These are phyloP conservation scores for Corythoichthys haematopterus DNA, from an alignment of 2,113 vertebrate species.

Conservation along the genomic window DNA sequence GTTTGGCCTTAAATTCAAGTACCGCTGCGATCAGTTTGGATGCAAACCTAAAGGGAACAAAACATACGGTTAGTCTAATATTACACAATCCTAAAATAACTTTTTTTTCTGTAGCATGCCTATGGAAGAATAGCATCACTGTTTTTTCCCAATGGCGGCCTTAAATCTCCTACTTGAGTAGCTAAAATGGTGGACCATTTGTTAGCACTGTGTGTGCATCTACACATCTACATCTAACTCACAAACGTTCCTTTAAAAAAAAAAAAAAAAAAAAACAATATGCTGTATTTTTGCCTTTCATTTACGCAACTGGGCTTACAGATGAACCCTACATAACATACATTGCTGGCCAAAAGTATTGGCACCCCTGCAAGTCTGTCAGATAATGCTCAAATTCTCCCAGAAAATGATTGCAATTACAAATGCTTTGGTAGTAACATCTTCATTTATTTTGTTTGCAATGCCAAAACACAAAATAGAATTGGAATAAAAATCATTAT, in stretches of 20 bases:
- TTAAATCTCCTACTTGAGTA: neutral
- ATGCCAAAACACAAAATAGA: too few species aligned
- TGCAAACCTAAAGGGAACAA: constrained; percentile 67
- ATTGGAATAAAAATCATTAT: too few species aligned
- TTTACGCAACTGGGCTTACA: neutral
- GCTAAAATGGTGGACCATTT: too few species aligned
- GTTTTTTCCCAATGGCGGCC: neutral
- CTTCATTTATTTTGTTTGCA: too few species aligned
- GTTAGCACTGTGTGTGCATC: neutral
- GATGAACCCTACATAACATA: neutral
- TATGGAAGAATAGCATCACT: neutral
- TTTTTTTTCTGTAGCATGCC: neutral
- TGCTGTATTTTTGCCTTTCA: too few species aligned
- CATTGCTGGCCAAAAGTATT: too few species aligned
- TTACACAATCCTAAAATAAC: neutral
- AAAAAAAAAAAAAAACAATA: neutral
- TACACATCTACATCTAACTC: too few species aligned
- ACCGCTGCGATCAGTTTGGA: constrained; percentile 77
- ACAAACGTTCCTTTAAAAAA: neutral
- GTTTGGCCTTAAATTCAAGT: constrained; percentile 75
- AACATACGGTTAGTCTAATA: neutral
- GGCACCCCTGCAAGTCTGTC: too few species aligned
- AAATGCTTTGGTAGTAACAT: too few species aligned
- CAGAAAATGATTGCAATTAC: too few species aligned
- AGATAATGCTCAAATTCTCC: too few species aligned